phyloP scores from a whole-genome alignment of 2,888 invertebrate genomes.

The Leucania comma region DNA sequence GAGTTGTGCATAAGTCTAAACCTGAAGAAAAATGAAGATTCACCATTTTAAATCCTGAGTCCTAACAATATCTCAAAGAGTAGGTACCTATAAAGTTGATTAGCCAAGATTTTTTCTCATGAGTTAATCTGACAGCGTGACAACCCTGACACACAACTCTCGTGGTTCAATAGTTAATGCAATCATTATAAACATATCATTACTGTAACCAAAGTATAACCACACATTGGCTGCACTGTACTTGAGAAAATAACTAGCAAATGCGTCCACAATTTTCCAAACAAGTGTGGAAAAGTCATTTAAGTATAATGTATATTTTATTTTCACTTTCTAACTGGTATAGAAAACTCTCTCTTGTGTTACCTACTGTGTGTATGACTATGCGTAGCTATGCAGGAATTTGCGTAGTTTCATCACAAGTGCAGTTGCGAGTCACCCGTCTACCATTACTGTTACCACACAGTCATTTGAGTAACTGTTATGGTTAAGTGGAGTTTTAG shows the following conservation, averaged over 20 bases:
- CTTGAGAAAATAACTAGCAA: conserved; percentile 42
- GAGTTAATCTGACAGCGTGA: conserved; percentile 19
- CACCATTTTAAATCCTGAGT: not conserved
- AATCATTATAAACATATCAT: conserved; percentile 15
- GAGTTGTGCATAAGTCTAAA: too few species aligned
- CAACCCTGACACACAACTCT: conserved; percentile 33
- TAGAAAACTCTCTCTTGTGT: conserved; percentile 54
- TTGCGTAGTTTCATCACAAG: conserved; percentile 50
- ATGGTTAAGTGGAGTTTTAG: conserved; percentile 35
- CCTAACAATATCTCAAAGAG: not conserved
- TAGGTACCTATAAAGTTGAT: not conserved
- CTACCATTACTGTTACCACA: conserved; percentile 49
- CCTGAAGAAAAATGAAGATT: not conserved
- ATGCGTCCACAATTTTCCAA: conserved; percentile 39
- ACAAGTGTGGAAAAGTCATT: conserved; percentile 33
- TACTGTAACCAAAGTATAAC: conserved; percentile 26
- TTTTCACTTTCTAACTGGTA: conserved; percentile 57
- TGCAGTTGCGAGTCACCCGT: conserved; percentile 44
- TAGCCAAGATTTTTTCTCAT: conserved; percentile 3
- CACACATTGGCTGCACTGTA: conserved; percentile 8
- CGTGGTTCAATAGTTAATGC: conserved; percentile 15
- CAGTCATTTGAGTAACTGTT: conserved; percentile 41
- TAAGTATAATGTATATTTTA: conserved; percentile 46
- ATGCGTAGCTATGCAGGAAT: conserved; percentile 45
- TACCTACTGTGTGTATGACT: conserved; percentile 45